Evolutionary conservation across 2,888 invertebrate genomes (phyloP).

Genomic region (Lottia scabra): DNA sequence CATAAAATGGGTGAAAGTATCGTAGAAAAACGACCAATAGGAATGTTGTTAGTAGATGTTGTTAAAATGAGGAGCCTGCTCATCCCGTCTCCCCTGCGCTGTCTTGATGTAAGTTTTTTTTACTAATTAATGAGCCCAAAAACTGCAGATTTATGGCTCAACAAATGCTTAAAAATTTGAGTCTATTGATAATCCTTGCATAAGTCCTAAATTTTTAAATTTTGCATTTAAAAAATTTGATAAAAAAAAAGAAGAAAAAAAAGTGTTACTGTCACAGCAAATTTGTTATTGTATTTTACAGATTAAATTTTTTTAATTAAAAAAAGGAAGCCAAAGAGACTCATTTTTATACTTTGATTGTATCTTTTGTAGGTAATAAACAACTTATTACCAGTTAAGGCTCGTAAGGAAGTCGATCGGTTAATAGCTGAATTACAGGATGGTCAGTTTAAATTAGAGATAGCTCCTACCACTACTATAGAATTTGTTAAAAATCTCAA

Average conservation of each 20-base stretch:
- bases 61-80: slow-evolving; percentile 80
- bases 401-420: slow-evolving; percentile 65
- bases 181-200: no score
- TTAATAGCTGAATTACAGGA: slow-evolving; percentile 76
- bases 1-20: slow-evolving; percentile 78
- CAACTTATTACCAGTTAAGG: slow-evolving; percentile 64
- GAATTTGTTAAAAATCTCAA: slow-evolving; percentile 81
- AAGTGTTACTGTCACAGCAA: not conserved
- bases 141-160: no score
- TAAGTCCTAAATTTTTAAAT: no score
- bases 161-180: no score
- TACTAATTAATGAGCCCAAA: not conserved
- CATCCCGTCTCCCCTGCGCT: slow-evolving; percentile 79
- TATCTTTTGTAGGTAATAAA: slow-evolving; percentile 56
- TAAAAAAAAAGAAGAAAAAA: no score
- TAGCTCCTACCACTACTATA: slow-evolving; percentile 78
- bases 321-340: no score
- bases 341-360: no score
- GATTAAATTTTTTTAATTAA: not conserved
- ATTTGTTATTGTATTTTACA: no score
- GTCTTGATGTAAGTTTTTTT: slow-evolving; percentile 74
- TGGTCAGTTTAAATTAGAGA: slow-evolving; percentile 76
- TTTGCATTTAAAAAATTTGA: no score
- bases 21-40: slow-evolving; percentile 78
- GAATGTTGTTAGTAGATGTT: slow-evolving; percentile 80